A percentile compares a stretch with the other conserved stretches of the same genome.
These are phyloP conservation scores for Adela reaumurella DNA, from an alignment of 2,888 invertebrate species.

Conservation along the genomic window DNA sequence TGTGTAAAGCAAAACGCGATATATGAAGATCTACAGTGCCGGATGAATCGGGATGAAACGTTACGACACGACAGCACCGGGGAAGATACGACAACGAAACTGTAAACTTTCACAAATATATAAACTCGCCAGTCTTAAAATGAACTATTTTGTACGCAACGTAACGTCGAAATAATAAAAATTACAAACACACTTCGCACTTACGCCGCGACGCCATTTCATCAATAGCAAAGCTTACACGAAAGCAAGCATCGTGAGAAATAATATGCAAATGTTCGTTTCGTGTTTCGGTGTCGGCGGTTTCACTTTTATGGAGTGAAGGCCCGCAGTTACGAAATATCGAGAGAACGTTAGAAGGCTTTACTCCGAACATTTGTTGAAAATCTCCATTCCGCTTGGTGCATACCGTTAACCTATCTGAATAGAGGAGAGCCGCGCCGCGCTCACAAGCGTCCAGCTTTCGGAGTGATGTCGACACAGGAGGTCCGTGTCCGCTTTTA, in stretches of 20 bases:
- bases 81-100: no score
- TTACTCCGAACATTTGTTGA: not conserved
- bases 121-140: slow-evolving; percentile 40
- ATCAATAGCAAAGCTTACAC: slow-evolving; percentile 50
- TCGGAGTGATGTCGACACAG: no score
- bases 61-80: no score
- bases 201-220: slow-evolving; percentile 24
- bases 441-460: not conserved
- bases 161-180: slow-evolving; percentile 32
- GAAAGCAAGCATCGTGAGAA: slow-evolving; percentile 45
- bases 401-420: not conserved
- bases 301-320: no score
- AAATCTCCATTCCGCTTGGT: not conserved
- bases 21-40: no score
- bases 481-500: no score
- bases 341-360: no score
- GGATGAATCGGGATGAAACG: no score
- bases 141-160: slow-evolving; percentile 49
- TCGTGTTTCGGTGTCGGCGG: no score
- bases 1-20: no score
- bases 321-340: no score
- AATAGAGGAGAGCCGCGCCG: not conserved
- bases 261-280: not conserved
- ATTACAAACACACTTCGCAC: slow-evolving; percentile 6
- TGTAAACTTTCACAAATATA: no score